Evolutionary conservation across 2,113 vertebrate genomes (phyloP), one percentile per base, ranked within the genome.

Genomic region (Nibea coibor): DNA sequence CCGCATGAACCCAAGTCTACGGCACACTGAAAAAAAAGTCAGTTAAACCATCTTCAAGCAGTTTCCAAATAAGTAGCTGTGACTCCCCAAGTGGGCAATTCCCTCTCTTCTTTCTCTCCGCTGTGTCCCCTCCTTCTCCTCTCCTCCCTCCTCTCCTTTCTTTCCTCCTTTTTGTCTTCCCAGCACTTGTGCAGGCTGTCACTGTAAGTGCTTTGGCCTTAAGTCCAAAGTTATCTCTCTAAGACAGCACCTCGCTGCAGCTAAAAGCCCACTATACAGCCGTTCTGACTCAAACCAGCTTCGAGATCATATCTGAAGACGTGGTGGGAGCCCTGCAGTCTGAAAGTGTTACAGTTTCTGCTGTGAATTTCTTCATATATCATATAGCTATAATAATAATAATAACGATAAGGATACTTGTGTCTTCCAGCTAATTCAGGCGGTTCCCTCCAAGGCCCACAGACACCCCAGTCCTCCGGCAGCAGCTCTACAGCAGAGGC

Each of bases 391-490:
- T 39, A 39, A 10, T 31, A 12, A 64, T 35, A 74, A 69, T 66
- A 12, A 64, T 43, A 74, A 69, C 63, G 47, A 83, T 67, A 4
- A 71, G 17, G 39, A 72, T 83, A 1, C 75, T 83, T 90, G 63
- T 54, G 75, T 87, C 75, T 88, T 69, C 22, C 67, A 98, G 97
- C 97, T 72, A 96, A 98, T 90, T 98, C 97, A 19, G 97, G 97
- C 24, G 97, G 97, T 88, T 99, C 97, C 72, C 92, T 98, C 65
- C 97, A 99, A 94, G 97, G 97, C 69, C 97, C 97, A 1, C 97
- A 98, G 93, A 98, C 97, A 2, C 97, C 97, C 4, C 97, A 98
- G 87, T 98, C 97, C 31, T 97, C 97, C 3, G 96, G 96, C 91
- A 97, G 97, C 93, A 97, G 97, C 87, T 97, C 97, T 22, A 96